phyloP scores from a whole-genome alignment of 2,888 invertebrate genomes.

The Zeuzera pyrina region DNA sequence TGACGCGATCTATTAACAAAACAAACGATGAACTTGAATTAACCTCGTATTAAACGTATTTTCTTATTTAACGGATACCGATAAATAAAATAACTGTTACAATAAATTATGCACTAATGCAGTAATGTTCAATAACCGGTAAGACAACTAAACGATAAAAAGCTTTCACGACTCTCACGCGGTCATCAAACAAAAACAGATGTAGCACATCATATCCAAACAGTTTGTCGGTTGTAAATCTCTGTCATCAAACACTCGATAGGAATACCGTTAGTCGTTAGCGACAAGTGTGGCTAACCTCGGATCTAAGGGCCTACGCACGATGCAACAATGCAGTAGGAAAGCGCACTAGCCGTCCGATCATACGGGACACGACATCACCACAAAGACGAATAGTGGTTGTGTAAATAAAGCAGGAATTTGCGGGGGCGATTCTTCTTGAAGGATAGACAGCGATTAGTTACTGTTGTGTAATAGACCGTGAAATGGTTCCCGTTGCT shows the following conservation, averaged over 20 bases:
- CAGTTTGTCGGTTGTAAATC: constrained; percentile 38
- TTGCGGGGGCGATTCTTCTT: constrained; percentile 42
- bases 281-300: constrained; percentile 22
- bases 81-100: no score
- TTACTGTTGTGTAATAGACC: constrained; percentile 33
- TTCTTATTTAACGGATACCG: no score
- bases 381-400: constrained; percentile 24
- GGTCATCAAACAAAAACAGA: constrained; percentile 33
- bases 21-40: no score
- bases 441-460: constrained; percentile 28
- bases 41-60: no score
- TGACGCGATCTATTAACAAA: constrained; percentile 8
- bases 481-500: constrained; percentile 34
- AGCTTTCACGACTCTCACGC: constrained; percentile 31
- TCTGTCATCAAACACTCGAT: constrained; percentile 39
- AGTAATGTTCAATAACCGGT: constrained; percentile 19
- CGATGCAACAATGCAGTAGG: constrained; percentile 25
- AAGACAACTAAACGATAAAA: constrained; percentile 20
- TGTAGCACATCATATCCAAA: constrained; percentile 33
- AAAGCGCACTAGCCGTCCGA: constrained; percentile 22
- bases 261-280: constrained; percentile 37
- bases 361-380: no score
- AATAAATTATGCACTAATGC: no score
- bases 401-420: constrained; percentile 39
- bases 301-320: constrained; percentile 23